These are phyloP conservation scores for Psammodynastes pulverulentus DNA, from an alignment of 2,113 vertebrate genomes.

Conservation along the genomic window DNA sequence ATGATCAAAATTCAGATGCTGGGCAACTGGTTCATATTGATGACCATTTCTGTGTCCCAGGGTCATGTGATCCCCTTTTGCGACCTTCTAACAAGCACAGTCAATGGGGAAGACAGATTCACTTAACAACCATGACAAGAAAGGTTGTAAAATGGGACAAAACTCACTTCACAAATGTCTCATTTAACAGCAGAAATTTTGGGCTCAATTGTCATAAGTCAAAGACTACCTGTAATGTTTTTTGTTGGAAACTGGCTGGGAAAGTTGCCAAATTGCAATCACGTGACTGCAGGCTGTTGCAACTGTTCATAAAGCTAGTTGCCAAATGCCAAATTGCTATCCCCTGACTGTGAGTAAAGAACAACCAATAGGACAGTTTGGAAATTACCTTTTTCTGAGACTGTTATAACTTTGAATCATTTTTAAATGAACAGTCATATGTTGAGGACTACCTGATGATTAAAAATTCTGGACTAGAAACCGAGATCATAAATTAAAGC, in stretches of 20 bases:
- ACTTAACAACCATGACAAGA: no score
- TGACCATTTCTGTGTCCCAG: no score
- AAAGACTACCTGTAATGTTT: neutral
- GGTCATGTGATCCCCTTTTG: no score
- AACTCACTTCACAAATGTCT: no score
- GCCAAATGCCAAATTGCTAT: neutral
- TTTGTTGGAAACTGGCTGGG: neutral
- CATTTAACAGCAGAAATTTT: no score
- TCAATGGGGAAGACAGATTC: no score
- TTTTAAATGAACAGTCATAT: neutral
- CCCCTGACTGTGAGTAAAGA: neutral
- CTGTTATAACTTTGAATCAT: neutral
- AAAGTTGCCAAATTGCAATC: neutral
- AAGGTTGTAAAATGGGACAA: no score
- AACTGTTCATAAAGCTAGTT: neutral
- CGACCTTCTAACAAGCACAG: no score
- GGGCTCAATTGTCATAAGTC: no score
- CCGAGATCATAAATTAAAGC: neutral
- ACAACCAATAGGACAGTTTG: neutral
- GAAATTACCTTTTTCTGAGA: neutral
- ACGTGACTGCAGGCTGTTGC: neutral
- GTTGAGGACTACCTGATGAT: neutral
- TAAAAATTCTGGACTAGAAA: neutral
- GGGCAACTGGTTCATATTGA: no score
- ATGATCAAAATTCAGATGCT: no score